A percentile compares a stretch with the other conserved stretches of the same genome.
phyloP scores from a whole-genome alignment of 2,888 invertebrate genomes.

The Poecilobothrus nobilitatus region DNA sequence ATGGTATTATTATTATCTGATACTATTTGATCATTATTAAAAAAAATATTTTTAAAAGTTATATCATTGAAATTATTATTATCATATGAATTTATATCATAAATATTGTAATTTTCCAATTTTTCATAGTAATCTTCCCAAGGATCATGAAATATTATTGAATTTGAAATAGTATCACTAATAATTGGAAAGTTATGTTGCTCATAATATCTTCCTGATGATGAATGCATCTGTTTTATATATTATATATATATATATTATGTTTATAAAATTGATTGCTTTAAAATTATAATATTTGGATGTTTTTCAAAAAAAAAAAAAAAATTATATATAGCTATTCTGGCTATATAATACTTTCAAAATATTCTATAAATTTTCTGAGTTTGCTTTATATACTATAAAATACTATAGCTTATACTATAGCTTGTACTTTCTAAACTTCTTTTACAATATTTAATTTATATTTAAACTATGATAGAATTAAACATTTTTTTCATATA shows the following conservation, averaged over 20 bases:
- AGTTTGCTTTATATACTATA: no score
- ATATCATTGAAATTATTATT: neutral
- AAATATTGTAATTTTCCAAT: constrained; percentile 37
- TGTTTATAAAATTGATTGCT: neutral
- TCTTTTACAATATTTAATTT: no score
- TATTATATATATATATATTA: no score
- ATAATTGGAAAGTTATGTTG: neutral
- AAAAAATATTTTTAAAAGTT: neutral
- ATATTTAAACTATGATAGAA: no score
- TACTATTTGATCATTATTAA: constrained; percentile 2
- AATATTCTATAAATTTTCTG: no score
- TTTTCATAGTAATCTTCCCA: constrained; percentile 62
- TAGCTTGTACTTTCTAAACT: no score
- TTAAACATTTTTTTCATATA: no score
- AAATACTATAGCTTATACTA: no score
- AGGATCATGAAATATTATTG: constrained; percentile 51
- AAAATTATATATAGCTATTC: no score
- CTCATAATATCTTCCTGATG: neutral
- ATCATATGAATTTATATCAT: constrained; percentile 13
- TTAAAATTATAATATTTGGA: no score
- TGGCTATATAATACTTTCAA: no score
- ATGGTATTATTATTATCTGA: constrained; percentile 13
- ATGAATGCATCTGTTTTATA: neutral
- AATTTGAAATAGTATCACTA: constrained; percentile 25
- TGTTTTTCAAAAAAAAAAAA: no score